Percentiles rank a stretch among this genome's conserved stretches.
Conservation (phyloP, 2,888 invertebrate genomes). For the Daptonema setosum region DNA sequence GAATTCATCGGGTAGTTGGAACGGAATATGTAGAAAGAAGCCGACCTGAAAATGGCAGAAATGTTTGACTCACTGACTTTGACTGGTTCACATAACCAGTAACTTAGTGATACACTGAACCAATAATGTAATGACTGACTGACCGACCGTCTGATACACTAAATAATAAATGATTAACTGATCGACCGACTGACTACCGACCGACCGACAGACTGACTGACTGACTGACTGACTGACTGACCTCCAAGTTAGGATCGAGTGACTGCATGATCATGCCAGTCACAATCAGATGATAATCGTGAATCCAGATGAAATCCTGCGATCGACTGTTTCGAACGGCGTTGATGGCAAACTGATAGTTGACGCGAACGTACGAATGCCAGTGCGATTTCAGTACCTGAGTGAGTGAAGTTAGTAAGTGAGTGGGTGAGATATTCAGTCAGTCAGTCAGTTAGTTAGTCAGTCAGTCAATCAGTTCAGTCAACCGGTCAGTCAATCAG, state of each 20-base stretch:
- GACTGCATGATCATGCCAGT: conserved; percentile 74
- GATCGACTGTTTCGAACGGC: conserved; percentile 22
- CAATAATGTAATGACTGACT: too few relatives aligned
- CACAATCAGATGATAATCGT: conserved; percentile 78
- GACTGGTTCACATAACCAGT: too few relatives aligned
- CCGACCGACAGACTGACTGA: conserved; percentile 56
- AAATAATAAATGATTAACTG: too few relatives aligned
- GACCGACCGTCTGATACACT: too few relatives aligned
- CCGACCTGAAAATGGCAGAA: conserved; percentile 49
- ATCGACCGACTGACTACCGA: too few relatives aligned
- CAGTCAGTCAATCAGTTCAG: too few relatives aligned
- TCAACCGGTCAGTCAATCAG: too few relatives aligned
- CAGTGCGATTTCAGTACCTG: conserved; percentile 17
- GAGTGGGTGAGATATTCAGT: too few relatives aligned
- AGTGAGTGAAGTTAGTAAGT: conserved; percentile 78
- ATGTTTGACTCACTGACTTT: too few relatives aligned
- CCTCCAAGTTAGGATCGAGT: conserved; percentile 21
- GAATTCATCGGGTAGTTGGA: conserved; percentile 79
- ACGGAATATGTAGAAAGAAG: conserved; percentile 81
- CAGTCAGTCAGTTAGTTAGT: too few relatives aligned
- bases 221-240: conserved; percentile 29
- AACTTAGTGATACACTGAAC: too few relatives aligned
- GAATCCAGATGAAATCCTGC: conserved; percentile 64
- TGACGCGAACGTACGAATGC: conserved; percentile 24
- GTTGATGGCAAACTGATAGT: conserved; percentile 26